phyloP scores from a whole-genome alignment of 2,113 vertebrate species.

The Corapipo altera region DNA sequence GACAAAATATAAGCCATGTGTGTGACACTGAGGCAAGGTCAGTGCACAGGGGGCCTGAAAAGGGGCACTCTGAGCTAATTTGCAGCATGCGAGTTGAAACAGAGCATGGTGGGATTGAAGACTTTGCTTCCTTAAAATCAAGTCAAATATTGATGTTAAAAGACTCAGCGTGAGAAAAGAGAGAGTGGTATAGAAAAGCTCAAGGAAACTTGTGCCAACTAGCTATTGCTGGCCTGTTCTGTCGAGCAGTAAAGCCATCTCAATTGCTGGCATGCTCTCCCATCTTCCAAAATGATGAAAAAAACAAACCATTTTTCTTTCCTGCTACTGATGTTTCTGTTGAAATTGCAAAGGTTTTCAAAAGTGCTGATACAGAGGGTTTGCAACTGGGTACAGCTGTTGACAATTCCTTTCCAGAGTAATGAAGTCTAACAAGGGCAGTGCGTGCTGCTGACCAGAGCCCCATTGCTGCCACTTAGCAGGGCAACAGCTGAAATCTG shows the following conservation, averaged over 20 bases:
- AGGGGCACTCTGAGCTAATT: not conserved
- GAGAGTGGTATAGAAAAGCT: not conserved
- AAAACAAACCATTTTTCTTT: not conserved
- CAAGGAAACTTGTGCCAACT: constrained; percentile 13
- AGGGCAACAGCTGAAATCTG: not conserved
- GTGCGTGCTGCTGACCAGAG: not conserved
- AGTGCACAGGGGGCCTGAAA: rapidly evolving
- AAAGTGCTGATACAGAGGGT: constrained; percentile 39
- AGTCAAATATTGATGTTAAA: not conserved
- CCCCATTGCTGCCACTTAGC: not conserved
- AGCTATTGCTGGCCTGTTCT: not conserved
- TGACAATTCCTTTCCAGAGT: constrained; percentile 18
- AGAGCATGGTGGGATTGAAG: not conserved
- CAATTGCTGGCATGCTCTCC: not conserved
- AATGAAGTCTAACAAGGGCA: constrained; percentile 7
- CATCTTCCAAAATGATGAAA: constrained; percentile 6
- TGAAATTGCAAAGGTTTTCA: constrained; percentile 27
- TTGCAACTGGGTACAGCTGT: not conserved
- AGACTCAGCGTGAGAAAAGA: not conserved
- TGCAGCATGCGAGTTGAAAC: not conserved
- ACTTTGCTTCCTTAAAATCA: not conserved
- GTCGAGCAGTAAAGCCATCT: not conserved
- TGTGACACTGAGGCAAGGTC: not conserved
- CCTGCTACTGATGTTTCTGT: constrained; percentile 11
- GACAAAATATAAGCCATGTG: not conserved